phyloP scores from a whole-genome alignment of 2,113 vertebrate species.

The Sylvilagus bachmani region DNA sequence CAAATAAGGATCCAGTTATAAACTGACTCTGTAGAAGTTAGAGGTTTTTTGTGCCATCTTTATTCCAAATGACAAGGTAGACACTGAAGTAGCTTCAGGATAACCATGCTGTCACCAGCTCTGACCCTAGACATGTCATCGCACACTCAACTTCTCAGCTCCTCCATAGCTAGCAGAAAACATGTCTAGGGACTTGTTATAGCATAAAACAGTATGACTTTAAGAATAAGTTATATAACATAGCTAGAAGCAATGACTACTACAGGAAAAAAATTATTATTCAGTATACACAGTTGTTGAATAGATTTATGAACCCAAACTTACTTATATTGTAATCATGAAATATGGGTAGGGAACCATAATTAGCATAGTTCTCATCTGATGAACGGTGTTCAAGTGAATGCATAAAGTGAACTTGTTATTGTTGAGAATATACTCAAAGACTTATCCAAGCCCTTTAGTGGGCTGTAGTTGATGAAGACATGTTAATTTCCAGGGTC shows the following conservation, averaged over 20 bases:
- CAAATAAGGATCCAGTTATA: too few relatives aligned
- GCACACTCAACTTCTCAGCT: neutral
- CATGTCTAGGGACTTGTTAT: neutral
- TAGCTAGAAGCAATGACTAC: neutral
- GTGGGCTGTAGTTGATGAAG: neutral
- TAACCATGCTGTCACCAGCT: neutral
- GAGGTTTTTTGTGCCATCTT: neutral
- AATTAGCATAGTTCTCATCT: neutral
- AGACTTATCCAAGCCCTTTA: neutral
- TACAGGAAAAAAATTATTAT: neutral
- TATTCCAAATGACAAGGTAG: neutral
- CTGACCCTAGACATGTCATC: neutral
- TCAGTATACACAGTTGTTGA: neutral
- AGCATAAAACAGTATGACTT: neutral
- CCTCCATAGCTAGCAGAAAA: neutral
- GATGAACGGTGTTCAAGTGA: slow-evolving; percentile 13
- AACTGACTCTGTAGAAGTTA: too few relatives aligned
- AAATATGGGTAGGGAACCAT: neutral
- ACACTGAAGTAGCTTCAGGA: neutral
- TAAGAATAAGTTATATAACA: slow-evolving; percentile 3
- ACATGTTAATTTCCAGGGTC: neutral
- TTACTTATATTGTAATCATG: neutral
- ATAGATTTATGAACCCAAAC: slow-evolving; percentile 20
- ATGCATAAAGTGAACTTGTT: neutral
- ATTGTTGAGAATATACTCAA: neutral